These are phyloP conservation scores for Drosophila recens DNA, from an alignment of 2,888 invertebrate species.

Conservation along the genomic window DNA sequence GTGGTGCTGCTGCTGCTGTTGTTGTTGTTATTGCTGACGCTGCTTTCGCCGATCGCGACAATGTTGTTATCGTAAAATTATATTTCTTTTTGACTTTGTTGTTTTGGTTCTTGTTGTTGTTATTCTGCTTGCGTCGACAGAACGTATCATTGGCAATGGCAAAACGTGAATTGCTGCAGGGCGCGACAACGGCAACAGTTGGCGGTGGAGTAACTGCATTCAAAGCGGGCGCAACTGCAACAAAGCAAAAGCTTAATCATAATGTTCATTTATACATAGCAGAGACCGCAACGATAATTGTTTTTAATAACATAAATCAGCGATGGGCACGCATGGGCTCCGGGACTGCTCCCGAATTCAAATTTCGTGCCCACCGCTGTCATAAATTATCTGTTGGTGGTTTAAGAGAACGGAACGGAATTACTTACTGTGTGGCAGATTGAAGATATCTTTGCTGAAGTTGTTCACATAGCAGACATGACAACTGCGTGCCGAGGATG, in stretches of 20 bases:
- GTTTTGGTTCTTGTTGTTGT: constrained; percentile 73
- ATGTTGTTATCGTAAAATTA: constrained; percentile 85
- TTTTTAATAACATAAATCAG: no score
- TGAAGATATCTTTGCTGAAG: constrained; percentile 84
- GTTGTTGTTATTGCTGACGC: constrained; percentile 24
- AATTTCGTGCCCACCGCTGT: no score
- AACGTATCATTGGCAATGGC: constrained; percentile 76
- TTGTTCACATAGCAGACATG: constrained; percentile 85
- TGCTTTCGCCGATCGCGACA: constrained; percentile 75
- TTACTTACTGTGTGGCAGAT: constrained; percentile 67
- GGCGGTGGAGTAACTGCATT: constrained; percentile 23
- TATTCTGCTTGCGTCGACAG: constrained; percentile 73
- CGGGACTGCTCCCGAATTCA: no score
- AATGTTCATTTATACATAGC: no score
- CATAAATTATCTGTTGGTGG: no score
- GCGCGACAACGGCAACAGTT: constrained; percentile 33
- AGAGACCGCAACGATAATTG: neutral
- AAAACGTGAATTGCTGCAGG: constrained; percentile 77
- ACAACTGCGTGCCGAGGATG: constrained; percentile 83
- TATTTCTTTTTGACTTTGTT: constrained; percentile 79
- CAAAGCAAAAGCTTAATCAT: neutral
- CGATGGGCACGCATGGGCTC: no score
- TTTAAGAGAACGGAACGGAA: neutral
- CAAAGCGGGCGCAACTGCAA: constrained; percentile 14
- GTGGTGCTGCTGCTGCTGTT: constrained; percentile 6